phyloP scores from a whole-genome alignment of 2,797 vertebrate genomes.

The Tenualosa thibaudeaui region DNA sequence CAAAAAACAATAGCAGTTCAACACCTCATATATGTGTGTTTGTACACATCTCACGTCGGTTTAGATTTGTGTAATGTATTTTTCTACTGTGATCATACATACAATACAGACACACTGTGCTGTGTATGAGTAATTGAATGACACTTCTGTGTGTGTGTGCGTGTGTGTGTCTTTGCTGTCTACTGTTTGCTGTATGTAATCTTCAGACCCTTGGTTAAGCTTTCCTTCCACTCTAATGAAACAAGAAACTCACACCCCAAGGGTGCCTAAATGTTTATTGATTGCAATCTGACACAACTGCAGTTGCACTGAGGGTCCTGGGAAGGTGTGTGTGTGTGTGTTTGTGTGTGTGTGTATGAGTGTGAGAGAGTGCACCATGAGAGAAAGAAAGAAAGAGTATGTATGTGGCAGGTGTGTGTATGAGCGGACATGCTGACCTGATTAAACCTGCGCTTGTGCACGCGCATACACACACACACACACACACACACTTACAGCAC shows the following conservation, averaged over 20 bases:
- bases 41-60: not conserved
- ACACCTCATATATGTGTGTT: not conserved
- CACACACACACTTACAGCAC: not conserved
- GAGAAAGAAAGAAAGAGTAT: not conserved
- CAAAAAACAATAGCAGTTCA: not conserved
- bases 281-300: slow-evolving; percentile 58
- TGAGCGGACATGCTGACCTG: not conserved
- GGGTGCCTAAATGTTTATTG: slow-evolving; percentile 42
- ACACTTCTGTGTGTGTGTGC: not conserved
- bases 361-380: not conserved
- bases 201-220: slow-evolving; percentile 37
- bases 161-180: slow-evolving; percentile 6
- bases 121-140: not conserved
- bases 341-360: not conserved
- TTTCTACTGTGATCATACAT: not conserved
- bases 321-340: not conserved
- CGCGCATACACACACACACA: not conserved
- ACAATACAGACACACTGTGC: not conserved
- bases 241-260: slow-evolving; percentile 52
- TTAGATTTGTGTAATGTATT: not conserved
- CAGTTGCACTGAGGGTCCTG: slow-evolving; percentile 32
- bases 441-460: not conserved
- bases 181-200: slow-evolving; percentile 20
- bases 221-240: slow-evolving; percentile 57
- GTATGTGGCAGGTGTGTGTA: not conserved